Percentiles rank a stretch among this genome's conserved stretches.
Conservation (phyloP, 1,140 invertebrate genomes). For the Tyrophagus putrescentiae region DNA sequence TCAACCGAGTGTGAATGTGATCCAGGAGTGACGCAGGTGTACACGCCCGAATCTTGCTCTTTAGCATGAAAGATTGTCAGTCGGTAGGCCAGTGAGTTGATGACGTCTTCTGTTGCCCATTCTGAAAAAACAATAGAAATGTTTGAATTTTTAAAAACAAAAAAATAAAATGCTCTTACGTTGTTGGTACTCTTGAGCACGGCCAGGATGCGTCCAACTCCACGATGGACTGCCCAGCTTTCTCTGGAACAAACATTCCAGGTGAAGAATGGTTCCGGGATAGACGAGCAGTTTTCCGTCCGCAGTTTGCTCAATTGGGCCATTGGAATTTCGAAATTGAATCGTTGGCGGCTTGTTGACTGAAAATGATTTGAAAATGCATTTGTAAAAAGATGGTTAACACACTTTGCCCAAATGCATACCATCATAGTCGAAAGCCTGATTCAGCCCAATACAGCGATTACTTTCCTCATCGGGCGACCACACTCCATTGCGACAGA, state of each 20-base stretch:
- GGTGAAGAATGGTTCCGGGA: constrained; percentile 62
- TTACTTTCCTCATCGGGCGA: constrained; percentile 51
- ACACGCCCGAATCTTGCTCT: constrained; percentile 59
- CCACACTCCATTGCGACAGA: constrained; percentile 59
- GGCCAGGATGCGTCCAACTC: constrained; percentile 49
- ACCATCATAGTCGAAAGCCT: constrained; percentile 69
- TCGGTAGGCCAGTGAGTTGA: constrained; percentile 62
- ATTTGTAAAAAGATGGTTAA: no score
- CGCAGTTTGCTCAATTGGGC: constrained; percentile 68
- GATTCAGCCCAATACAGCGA: constrained; percentile 59
- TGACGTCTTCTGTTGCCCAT: constrained; percentile 56
- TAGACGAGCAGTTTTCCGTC: constrained; percentile 67
- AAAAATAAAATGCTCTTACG: constrained; percentile 28
- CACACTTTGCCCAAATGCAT: constrained; percentile 32
- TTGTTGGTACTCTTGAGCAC: constrained; percentile 59
- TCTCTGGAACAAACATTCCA: constrained; percentile 71
- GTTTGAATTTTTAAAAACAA: background rate
- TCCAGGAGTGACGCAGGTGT: constrained; percentile 62
- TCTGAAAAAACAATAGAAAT: constrained; percentile 1
- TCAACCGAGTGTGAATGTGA: constrained; percentile 59
- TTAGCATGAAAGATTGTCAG: constrained; percentile 59
- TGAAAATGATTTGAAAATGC: constrained; percentile 29
- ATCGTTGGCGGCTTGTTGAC: constrained; percentile 73
- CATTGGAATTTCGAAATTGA: constrained; percentile 57
- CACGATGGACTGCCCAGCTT: constrained; percentile 66